Evolutionary conservation across 1,140 invertebrate species (phyloP), one percentile per base, ranked within the genome.

Genomic region (honey bee (Apis mellifera)): DNA sequence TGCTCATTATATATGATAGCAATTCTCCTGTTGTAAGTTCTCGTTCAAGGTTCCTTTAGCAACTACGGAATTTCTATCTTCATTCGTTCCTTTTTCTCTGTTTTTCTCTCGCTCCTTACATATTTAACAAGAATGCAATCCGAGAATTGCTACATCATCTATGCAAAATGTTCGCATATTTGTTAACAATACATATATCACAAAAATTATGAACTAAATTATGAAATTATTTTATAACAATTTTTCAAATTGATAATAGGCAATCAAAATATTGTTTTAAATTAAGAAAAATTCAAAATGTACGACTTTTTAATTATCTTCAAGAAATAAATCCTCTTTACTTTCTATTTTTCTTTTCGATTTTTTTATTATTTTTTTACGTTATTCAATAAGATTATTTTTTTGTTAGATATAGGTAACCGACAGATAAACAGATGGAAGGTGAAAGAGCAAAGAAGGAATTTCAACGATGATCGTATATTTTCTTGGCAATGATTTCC

Each of bases 41-140:
- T 90, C 83, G 89, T 90, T 86, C 90, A 90, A 90, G 87, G 90
- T 65, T 66, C 26, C 55, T n/a, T 65, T 50, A 81, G 26, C 84
- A 62, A 75, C 57, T 32, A 68, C 50, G 7, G 23, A 32, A 69
- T 82, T 71, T 87, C 80, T 84, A 84, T 81, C 64, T 68, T 26
- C 54, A 21, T 9, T 71, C 48, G 21, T 55, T 83, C 65, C 66
- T 19, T 72, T 68, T 17, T 66, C 32, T 19, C 32, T 2, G 32
- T 48, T 48, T 42, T 42, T 11, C 12, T 48, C 73, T 82, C 48
- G 62, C 23, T 55, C 15, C 4, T 55, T 54, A 62, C 55, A 62
- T 74, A 86, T 86, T 86, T 83, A 50, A 54, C 69, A 32, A 64
- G 69, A 70, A 8, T 54, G 21, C 42, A 48, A 69, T 72, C 32